Conservation (phyloP, 1,140 invertebrate genomes). For the Periplaneta americana region DNA sequence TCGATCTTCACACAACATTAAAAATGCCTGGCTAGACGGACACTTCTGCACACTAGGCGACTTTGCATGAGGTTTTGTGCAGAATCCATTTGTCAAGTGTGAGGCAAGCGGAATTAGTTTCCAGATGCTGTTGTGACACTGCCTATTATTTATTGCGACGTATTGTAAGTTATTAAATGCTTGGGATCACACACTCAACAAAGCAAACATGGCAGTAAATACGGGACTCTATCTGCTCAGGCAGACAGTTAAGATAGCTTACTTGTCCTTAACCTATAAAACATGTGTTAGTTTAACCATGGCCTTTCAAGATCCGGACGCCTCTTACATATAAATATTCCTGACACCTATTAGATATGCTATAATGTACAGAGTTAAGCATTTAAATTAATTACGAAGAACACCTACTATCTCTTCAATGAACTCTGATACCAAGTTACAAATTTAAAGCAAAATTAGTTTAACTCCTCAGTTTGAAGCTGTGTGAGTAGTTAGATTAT, state of each 20-base stretch:
- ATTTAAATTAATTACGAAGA: neutral
- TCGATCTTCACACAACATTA: too few species aligned
- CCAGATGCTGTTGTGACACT: neutral
- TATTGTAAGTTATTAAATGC: neutral
- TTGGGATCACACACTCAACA: too few species aligned
- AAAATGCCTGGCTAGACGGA: too few species aligned
- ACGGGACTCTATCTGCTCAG: neutral
- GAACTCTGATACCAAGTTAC: neutral
- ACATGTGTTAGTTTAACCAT: neutral
- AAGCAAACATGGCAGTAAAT: neutral
- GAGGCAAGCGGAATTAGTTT: neutral
- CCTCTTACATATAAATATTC: neutral
- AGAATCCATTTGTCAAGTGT: neutral
- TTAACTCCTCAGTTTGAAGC: too few species aligned
- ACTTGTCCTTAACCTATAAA: neutral
- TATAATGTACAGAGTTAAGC: neutral
- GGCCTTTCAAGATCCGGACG: neutral
- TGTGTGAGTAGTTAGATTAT: too few species aligned
- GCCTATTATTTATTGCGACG: neutral
- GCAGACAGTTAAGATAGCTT: neutral
- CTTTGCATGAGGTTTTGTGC: too few species aligned
- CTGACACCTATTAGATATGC: neutral
- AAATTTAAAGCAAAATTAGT: neutral
- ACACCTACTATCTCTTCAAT: neutral
- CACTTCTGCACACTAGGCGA: too few species aligned